Percentiles rank a stretch among this genome's conserved stretches.
These are phyloP conservation scores for Merops nubicus DNA, from an alignment of 2,113 vertebrate species.

Conservation along the genomic window DNA sequence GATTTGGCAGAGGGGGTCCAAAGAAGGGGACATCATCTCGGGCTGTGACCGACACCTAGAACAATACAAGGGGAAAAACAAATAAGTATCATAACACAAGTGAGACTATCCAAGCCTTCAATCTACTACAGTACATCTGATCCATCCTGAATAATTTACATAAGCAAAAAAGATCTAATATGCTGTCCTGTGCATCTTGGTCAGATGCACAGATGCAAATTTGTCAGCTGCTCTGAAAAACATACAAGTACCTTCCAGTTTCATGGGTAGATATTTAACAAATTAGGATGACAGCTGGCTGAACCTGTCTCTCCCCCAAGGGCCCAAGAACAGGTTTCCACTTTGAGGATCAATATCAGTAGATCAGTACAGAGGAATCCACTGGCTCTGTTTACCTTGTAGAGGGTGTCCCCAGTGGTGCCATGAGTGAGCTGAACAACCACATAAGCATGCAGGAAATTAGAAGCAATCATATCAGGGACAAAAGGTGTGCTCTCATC, in stretches of 20 bases:
- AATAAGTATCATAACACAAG: background rate
- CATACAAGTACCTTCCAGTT: background rate
- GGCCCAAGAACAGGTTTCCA: background rate
- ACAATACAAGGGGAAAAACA: background rate
- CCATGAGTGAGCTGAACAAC: conserved; percentile 80
- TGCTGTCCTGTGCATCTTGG: background rate
- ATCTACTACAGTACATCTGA: background rate
- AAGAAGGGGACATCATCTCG: conserved; percentile 75
- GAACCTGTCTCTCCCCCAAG: background rate
- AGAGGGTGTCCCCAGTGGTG: conserved; percentile 64
- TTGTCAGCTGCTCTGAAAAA: background rate
- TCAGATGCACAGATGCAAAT: too few relatives aligned
- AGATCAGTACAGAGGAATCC: background rate
- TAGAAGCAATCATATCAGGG: conserved; percentile 88
- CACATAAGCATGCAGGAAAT: conserved; percentile 90
- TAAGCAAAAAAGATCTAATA: background rate
- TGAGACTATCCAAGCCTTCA: background rate
- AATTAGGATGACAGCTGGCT: background rate
- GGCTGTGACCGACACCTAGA: conserved; percentile 76
- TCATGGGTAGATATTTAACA: background rate
- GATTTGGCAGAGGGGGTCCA: conserved; percentile 69
- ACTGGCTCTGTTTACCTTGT: conserved; percentile 60
- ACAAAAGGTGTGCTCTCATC: conserved; percentile 87
- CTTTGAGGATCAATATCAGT: background rate
- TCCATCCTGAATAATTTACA: background rate